phyloP scores from a whole-genome alignment of 2,797 vertebrate genomes.

The Alauda arvensis region DNA sequence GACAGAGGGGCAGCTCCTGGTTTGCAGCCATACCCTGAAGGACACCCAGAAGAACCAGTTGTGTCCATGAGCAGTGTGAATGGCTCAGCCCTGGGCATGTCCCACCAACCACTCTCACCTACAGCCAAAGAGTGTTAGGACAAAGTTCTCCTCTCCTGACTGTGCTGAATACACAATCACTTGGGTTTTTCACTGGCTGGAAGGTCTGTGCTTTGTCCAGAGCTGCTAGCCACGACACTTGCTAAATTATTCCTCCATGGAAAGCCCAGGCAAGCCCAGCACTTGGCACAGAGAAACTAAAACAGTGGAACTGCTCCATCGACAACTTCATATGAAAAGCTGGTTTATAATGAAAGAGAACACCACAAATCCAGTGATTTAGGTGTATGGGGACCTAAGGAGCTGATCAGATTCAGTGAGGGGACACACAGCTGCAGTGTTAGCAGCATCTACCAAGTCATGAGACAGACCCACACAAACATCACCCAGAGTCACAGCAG shows the following conservation, averaged over 20 bases:
- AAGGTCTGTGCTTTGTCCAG: background rate
- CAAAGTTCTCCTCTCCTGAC: background rate
- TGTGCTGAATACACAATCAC: background rate
- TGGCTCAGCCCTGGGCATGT: background rate
- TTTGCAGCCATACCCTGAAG: background rate
- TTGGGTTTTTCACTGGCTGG: background rate
- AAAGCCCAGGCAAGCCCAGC: background rate
- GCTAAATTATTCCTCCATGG: background rate
- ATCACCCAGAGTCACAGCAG: accelerated
- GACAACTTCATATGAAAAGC: background rate
- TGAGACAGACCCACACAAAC: background rate
- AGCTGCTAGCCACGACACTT: background rate
- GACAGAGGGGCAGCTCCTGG: background rate
- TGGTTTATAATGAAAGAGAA: background rate
- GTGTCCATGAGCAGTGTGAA: background rate
- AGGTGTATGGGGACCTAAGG: background rate
- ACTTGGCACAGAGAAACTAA: background rate
- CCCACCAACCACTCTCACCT: background rate
- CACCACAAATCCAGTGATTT: background rate
- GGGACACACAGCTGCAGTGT: background rate
- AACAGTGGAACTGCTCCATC: background rate
- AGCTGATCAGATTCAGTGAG: background rate
- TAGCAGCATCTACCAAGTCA: background rate
- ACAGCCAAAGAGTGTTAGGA: background rate
- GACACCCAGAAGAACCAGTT: background rate